Evolutionary conservation across 2,888 invertebrate species (phyloP), one percentile per base, ranked within the genome.

Genomic region (Melikaiella ostensackeni): DNA sequence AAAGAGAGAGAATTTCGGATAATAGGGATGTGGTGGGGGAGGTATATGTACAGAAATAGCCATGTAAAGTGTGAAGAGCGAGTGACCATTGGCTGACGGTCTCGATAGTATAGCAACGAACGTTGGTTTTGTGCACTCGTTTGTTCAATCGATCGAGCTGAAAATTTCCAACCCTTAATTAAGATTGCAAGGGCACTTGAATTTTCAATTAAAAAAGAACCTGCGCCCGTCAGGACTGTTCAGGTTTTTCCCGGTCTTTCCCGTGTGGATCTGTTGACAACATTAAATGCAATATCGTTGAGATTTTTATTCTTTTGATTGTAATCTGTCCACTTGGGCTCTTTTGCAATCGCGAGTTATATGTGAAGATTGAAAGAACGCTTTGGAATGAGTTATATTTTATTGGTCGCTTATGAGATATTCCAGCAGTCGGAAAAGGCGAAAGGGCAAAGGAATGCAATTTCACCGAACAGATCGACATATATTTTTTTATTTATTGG

Each of bases 121-220:
- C 70, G 70, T 50, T 70, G 50, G 80, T 81, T 84, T 81, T 84
- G 82, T 80, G 74, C 64, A 70, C 85, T 84, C 86, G 85, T 85
- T 87, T 87, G 84, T 87, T 85, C 88, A 86, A 88, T 88, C 87
- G 86, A 89, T 86, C 87, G 87, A 85, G 85, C 84, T 86, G 84
- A 86, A 86, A 88, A 89, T 89, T 88, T 87, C 83, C 86, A 83
- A 82, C 88, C 85, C 88, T 89, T 88, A 88, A 89, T 89, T 88
- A 89, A 89, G 89, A 89, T 88, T 86, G 88, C 88, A 83, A 85
- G 88, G 84, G 82, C 84, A 88, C 89, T 89, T 86, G 86, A 88
- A 85, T 86, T 87, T 88, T 89, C 87, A 86, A 88, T 89, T 86
- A 87, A 89, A 88, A 86, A 70, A 70, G 70, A 70, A 70, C 46